These are phyloP conservation scores for Tetramorium bicarinatum DNA, from an alignment of 2,888 invertebrate genomes.

Conservation along the genomic window DNA sequence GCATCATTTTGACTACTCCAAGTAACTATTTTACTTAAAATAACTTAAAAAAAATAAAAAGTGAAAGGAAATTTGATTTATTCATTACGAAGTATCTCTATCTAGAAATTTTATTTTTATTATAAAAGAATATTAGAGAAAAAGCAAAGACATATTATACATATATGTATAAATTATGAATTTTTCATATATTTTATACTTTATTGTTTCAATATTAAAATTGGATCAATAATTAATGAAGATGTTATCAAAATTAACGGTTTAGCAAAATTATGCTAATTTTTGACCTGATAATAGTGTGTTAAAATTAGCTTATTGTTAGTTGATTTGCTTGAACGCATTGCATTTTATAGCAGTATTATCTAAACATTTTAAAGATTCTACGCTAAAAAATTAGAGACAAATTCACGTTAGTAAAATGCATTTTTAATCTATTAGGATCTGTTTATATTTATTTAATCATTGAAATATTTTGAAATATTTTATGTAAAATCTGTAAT, in stretches of 20 bases:
- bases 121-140: background rate
- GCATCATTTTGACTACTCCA: background rate
- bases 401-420: too few relatives aligned
- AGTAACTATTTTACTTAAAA: background rate
- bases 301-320: too few relatives aligned
- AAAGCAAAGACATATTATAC: background rate
- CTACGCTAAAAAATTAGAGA: too few relatives aligned
- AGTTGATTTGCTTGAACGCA: too few relatives aligned
- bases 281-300: background rate
- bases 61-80: background rate
- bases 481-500: too few relatives aligned
- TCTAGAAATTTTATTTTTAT: background rate
- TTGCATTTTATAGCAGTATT: too few relatives aligned
- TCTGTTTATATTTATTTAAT: too few relatives aligned
- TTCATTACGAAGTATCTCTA: background rate
- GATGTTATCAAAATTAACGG: background rate
- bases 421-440: too few relatives aligned
- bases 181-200: background rate
- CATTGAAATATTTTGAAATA: too few relatives aligned
- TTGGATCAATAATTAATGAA: too few relatives aligned
- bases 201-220: background rate
- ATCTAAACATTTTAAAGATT: too few relatives aligned
- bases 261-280: background rate
- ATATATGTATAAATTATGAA: background rate
- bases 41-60: too few relatives aligned